phyloP scores from a whole-genome alignment of 2,888 invertebrate species.

The Camptogramma bilineatum region DNA sequence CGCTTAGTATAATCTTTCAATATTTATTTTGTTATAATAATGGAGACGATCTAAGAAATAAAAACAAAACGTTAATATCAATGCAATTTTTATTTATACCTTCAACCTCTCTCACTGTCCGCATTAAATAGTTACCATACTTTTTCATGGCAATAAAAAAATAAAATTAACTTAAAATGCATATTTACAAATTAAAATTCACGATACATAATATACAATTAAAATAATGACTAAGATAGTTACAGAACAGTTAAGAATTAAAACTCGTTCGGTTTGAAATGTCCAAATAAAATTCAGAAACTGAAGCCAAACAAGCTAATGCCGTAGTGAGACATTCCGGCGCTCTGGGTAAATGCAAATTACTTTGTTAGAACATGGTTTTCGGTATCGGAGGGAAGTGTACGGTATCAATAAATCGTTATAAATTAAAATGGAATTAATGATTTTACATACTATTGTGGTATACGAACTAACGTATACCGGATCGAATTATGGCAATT shows the following conservation, averaged over 20 bases:
- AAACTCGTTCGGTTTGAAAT: constrained; percentile 64
- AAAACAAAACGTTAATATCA: constrained; percentile 69
- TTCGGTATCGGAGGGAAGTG: constrained; percentile 68
- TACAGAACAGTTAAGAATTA: constrained; percentile 67
- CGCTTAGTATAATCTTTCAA: constrained; percentile 56
- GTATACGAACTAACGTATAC: constrained; percentile 64
- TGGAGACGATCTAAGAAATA: constrained; percentile 55
- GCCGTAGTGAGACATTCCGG: constrained; percentile 51
- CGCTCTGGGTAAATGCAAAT: constrained; percentile 66
- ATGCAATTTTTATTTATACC: constrained; percentile 82
- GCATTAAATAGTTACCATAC: constrained; percentile 79
- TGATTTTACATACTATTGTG: constrained; percentile 55
- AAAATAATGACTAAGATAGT: constrained; percentile 82
- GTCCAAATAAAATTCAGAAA: constrained; percentile 55
- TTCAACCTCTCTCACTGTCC: constrained; percentile 76
- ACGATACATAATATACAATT: constrained; percentile 82
- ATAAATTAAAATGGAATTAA: constrained; percentile 60
- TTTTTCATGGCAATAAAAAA: constrained; percentile 80
- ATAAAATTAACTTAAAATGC: constrained; percentile 79
- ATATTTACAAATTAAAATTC: constrained; percentile 83
- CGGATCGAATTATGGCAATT: constrained; percentile 78
- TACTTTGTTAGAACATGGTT: constrained; percentile 50
- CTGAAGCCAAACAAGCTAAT: constrained; percentile 34
- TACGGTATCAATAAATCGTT: constrained; percentile 51
- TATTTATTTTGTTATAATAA: constrained; percentile 59